Conservation (phyloP, 2,888 invertebrate genomes). For the Oligia strigilis region DNA sequence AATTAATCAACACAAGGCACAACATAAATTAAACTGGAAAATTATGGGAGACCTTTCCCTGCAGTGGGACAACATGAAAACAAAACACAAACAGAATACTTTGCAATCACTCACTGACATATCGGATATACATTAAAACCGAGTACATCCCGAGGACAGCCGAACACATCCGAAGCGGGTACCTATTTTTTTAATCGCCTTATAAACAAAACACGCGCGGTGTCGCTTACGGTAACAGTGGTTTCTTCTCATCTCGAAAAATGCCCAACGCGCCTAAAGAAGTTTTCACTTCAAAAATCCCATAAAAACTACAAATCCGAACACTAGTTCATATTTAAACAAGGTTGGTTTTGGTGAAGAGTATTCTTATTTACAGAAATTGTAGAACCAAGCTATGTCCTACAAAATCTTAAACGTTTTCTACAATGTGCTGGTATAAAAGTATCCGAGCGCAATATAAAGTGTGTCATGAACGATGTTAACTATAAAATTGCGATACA, state of each 20-base stretch:
- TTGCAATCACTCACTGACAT: too few species aligned
- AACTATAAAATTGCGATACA: slow-evolving; percentile 26
- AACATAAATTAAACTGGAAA: background rate
- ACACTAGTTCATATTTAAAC: background rate
- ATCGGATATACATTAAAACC: too few species aligned
- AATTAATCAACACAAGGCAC: background rate
- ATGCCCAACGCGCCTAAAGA: too few species aligned
- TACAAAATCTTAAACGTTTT: too few species aligned
- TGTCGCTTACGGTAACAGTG: too few species aligned
- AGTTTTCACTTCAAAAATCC: background rate
- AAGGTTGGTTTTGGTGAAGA: too few species aligned
- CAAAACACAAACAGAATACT: too few species aligned
- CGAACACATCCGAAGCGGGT: too few species aligned
- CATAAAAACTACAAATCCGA: background rate
- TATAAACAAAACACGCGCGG: too few species aligned
- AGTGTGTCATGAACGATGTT: slow-evolving; percentile 11
- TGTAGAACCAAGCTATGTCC: background rate
- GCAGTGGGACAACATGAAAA: background rate
- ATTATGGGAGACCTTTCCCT: background rate
- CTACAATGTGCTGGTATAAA: background rate
- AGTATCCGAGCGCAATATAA: background rate
- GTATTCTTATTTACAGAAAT: background rate
- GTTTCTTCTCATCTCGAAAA: too few species aligned
- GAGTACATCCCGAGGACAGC: too few species aligned
- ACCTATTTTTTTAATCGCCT: too few species aligned